A percentile compares a stretch with the other conserved stretches of the same genome.
phyloP scores from a whole-genome alignment of 2,888 invertebrate genomes.

The Spatulosminthurus flaviceps region DNA sequence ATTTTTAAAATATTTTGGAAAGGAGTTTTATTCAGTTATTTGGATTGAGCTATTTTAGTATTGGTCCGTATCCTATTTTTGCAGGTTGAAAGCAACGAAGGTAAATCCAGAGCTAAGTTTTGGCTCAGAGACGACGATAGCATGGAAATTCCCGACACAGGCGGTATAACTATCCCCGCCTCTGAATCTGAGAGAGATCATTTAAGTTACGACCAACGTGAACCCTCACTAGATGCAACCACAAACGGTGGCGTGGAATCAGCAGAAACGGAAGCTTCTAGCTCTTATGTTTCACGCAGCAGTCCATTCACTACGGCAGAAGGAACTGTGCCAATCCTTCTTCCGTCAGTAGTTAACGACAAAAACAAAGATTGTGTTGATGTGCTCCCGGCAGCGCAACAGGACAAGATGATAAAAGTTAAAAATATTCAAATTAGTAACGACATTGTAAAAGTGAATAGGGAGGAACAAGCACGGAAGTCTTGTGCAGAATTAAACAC shows the following conservation, averaged over 20 bases:
- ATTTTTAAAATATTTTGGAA: not conserved
- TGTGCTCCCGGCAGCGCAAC: not conserved
- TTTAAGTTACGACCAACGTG: not conserved
- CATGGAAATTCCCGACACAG: conserved; percentile 68
- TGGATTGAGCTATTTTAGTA: not conserved
- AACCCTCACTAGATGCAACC: not conserved
- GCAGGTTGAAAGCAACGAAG: conserved; percentile 26
- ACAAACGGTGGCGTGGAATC: not conserved
- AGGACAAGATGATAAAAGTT: not conserved
- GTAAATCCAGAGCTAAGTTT: conserved; percentile 38
- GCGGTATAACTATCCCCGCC: conserved; percentile 72
- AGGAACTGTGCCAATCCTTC: not conserved
- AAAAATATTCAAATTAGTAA: not conserved
- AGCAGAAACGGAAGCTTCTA: not conserved
- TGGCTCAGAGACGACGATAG: conserved; percentile 58
- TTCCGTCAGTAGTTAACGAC: not conserved
- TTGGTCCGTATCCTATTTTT: not conserved
- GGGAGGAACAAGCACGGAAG: not conserved
- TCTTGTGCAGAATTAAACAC: not conserved
- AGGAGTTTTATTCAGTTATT: no score
- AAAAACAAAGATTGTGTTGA: not conserved
- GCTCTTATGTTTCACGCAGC: not conserved
- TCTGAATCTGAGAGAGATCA: conserved; percentile 64
- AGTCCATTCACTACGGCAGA: not conserved
- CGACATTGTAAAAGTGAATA: not conserved